phyloP scores from a whole-genome alignment of 1,140 invertebrate species.

The Platorchestia sp. region DNA sequence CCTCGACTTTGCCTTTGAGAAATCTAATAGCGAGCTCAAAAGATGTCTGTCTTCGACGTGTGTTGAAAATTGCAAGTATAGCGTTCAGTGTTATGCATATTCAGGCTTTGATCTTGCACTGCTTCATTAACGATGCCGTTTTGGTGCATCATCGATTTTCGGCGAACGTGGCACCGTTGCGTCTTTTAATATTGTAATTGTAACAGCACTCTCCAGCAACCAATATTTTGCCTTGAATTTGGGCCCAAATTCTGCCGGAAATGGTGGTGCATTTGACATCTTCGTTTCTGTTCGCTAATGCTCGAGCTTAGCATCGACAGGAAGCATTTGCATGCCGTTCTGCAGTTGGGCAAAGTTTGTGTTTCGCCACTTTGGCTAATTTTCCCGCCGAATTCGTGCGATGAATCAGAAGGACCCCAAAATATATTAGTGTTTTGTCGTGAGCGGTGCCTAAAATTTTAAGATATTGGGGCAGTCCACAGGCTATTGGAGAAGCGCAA shows the following conservation, averaged over 20 bases:
- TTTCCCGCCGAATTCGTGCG: background rate
- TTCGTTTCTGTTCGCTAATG: background rate
- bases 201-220: background rate
- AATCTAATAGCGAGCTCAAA: background rate
- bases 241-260: background rate
- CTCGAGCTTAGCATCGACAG: background rate
- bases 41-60: background rate
- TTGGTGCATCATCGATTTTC: background rate
- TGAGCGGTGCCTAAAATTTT: background rate
- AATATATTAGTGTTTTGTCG: background rate
- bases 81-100: background rate
- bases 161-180: background rate
- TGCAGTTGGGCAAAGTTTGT: no score
- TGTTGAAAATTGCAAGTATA: background rate
- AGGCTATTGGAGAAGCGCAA: no score
- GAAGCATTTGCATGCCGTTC: background rate
- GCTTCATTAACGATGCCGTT: background rate
- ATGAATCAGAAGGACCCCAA: background rate
- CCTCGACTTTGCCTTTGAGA: background rate
- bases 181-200: background rate
- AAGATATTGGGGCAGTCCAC: background rate
- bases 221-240: background rate
- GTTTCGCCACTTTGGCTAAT: background rate
- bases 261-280: background rate
- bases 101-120: background rate